Evolutionary conservation across 1,140 invertebrate species (phyloP).

Genomic region (Apis laboriosa): DNA sequence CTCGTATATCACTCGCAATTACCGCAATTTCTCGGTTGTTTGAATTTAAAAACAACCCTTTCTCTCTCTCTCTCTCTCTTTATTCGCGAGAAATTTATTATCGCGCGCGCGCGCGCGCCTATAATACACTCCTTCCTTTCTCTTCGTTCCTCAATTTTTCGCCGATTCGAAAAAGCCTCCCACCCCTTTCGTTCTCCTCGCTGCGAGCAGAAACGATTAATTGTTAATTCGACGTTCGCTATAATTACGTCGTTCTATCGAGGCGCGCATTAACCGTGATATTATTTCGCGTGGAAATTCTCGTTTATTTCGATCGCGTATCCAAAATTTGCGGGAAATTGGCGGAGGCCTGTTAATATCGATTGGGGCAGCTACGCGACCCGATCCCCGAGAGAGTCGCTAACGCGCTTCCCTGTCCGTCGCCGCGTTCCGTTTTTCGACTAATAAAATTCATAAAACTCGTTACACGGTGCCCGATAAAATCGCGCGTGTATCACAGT

Average conservation of each 20-base stretch:
- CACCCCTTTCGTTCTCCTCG: background rate
- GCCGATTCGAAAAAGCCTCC: background rate
- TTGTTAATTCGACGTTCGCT: background rate
- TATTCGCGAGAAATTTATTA: background rate
- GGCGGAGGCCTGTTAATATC: conserved; percentile 20
- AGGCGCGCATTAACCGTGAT: too few relatives aligned
- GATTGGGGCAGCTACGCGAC: conserved; percentile 18
- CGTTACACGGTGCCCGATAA: conserved; percentile 27
- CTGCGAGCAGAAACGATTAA: background rate
- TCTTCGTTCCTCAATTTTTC: background rate
- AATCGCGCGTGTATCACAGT: conserved; percentile 10
- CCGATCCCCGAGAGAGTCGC: background rate
- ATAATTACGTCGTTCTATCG: background rate
- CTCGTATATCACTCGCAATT: background rate
- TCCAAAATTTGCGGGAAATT: conserved; percentile 26
- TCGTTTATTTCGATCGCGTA: conserved; percentile 22
- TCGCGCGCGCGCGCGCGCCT: too few relatives aligned
- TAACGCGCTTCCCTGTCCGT: conserved; percentile 8
- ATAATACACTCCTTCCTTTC: too few relatives aligned
- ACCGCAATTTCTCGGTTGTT: conserved; percentile 5
- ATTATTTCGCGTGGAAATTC: conserved; percentile 5
- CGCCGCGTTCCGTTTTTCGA: background rate
- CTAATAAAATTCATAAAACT: conserved; percentile 49
- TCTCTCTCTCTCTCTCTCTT: background rate
- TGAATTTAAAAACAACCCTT: background rate